Evolutionary conservation across 2,113 vertebrate species (phyloP), one percentile per base, ranked within the genome.

Genomic region (Delphinapterus leucas): DNA sequence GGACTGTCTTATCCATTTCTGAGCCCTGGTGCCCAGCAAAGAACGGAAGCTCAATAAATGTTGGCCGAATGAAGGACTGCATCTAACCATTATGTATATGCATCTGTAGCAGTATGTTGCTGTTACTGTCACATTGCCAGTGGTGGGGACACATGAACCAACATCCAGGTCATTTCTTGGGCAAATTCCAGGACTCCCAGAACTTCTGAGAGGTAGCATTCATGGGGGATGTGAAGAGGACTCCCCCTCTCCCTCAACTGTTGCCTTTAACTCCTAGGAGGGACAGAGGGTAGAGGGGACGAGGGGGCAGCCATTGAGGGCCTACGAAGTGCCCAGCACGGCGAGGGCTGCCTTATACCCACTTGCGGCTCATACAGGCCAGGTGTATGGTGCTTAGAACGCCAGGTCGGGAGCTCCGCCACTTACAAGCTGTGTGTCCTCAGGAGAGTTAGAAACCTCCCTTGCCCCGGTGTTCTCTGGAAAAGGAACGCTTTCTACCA

Each of bases 1-100:
- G 6, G 21, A 26, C 33, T 9, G 3, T 28, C 38, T 44, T 70
- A 11, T 23, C 55, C 74, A 55, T 4, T 41, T 74, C 68, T 58
- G 36, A 96, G 33, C 38, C 71, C 67, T 53, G n/a, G 44, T 79
- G 49, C n/a, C 76, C 76, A 63, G 9, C 33, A 7, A 21, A 28
- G 47, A 67, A 25, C 60, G 33, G 26, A 49, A 60, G 7, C 76
- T 36, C 49, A 74, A 8, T 20, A 71, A 53, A 36, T 14, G 82
- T 49, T 20, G 71, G 14, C 3, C 6, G 10, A 33, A 71, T 0
- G 15, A 63, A 86, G 83, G 58, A 18, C 26, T 23, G 10, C 61
- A 25, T 25, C 7, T 23, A 49, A 68, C 47, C 2, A 0, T 18
- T 12, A 49, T 8, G 4, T 12, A 7, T 9, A 6, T 6, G 7